Conservation (phyloP, 2,113 vertebrate species). For the Sapayoa aenigma region DNA sequence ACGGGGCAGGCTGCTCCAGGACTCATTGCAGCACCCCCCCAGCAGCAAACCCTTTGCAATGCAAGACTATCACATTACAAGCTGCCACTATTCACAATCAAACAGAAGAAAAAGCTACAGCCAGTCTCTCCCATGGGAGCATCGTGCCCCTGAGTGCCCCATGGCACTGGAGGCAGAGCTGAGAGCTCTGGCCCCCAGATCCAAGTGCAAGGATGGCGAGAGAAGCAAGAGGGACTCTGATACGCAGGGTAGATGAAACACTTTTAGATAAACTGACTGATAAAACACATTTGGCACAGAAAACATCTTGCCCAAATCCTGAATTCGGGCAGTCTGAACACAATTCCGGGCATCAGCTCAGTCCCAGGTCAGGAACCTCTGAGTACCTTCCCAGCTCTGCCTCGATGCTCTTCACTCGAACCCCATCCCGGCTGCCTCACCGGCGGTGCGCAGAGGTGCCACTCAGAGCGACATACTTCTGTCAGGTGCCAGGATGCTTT, state of each 20-base stretch:
- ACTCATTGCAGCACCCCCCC: not conserved
- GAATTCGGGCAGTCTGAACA: not conserved
- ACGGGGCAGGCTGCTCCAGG: not conserved
- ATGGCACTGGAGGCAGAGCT: not conserved
- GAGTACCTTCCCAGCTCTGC: not conserved
- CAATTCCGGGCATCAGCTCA: rapidly evolving
- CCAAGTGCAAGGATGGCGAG: not conserved
- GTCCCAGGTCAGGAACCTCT: rapidly evolving
- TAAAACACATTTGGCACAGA: not conserved
- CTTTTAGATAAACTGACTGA: not conserved
- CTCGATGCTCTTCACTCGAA: not conserved
- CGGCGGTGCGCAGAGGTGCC: rapidly evolving
- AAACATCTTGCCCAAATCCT: not conserved
- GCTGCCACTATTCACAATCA: not conserved
- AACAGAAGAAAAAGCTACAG: not conserved
- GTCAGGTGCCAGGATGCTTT: not conserved
- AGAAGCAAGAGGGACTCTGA: not conserved
- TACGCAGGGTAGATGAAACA: rapidly evolving
- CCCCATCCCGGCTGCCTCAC: rapidly evolving
- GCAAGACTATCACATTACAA: not conserved
- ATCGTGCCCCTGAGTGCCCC: not conserved
- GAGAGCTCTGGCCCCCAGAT: not conserved
- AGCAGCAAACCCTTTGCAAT: not conserved
- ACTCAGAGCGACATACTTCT: rapidly evolving
- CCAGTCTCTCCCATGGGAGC: not conserved